These are phyloP conservation scores for Liopterus haemorrhoidalis DNA, from an alignment of 2,888 invertebrate species.

Conservation along the genomic window DNA sequence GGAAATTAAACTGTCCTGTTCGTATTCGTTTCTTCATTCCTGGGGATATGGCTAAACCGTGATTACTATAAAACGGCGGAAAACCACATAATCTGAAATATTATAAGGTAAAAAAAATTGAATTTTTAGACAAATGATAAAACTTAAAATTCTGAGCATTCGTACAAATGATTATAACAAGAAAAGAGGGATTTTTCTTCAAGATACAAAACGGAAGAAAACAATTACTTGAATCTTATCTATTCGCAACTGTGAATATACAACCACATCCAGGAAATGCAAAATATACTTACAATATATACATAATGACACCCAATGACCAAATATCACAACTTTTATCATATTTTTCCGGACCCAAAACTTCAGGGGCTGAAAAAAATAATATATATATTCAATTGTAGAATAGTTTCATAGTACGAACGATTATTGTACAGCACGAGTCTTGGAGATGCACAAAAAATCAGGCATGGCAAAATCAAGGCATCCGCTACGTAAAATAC, in stretches of 20 bases:
- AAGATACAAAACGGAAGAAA: no score
- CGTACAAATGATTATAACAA: no score
- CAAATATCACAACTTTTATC: conserved; percentile 99
- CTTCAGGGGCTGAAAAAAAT: conserved; percentile 54
- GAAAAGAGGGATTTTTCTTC: no score
- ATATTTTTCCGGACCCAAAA: conserved; percentile 93
- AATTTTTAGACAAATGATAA: conserved; percentile 7
- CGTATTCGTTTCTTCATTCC: conserved; percentile 98
- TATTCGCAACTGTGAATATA: no score
- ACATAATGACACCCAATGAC: conserved; percentile 99
- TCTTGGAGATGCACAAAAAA: no score
- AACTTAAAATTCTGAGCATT: not conserved
- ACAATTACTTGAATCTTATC: no score
- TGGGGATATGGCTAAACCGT: conserved; percentile 95
- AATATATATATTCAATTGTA: no score
- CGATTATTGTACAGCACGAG: no score
- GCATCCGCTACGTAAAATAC: no score
- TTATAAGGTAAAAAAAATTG: conserved; percentile 13
- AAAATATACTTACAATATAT: conserved; percentile 71
- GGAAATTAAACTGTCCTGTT: conserved; percentile 95
- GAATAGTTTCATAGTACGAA: no score
- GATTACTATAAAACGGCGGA: conserved; percentile 98
- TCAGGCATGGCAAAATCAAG: no score
- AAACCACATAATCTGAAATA: conserved; percentile 78
- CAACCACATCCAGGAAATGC: not conserved